Base-by-base conservation (phyloP, 2,113 vertebrate species). In the Acanthisitta chloris region DNA sequence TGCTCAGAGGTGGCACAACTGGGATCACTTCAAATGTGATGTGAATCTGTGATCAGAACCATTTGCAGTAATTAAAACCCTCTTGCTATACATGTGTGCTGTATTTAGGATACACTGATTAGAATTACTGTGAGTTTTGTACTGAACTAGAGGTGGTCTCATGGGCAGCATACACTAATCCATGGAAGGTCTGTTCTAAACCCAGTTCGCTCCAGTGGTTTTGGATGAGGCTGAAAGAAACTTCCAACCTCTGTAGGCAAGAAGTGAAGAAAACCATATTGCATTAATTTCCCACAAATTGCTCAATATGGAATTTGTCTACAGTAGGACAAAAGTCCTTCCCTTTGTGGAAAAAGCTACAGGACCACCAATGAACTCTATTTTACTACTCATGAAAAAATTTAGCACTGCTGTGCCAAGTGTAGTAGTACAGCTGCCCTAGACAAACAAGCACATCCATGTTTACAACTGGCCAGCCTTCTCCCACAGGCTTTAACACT, bases 211-310 rank as follows among this genome's bases (percentile, higher is more conserved):
- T 82, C n/a, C 26, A 62, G 23, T 67, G 55, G 45, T 62, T 94
- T 96, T 73, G 78, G 64, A 81, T 86, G 73, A 88, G 17, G 16
- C 40, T 88, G n/a, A 79, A 90, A 84, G 46, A 77, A 90, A 64
- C 36, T 43, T 90, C 73, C 29, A 80, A 4, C 12, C 38, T 87
- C 64, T 51, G 24, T 66, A 70, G 64, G 28, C 46, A 83, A 58
- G 62, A 90, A 80, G 21, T 26, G 13, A 88, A 77, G 55, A 93
- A 74, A 62, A 91, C 5, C 74, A 91, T 80, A 80, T 87, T 91
- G 81, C 28, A 91, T 87, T 91, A 88, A 95, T 92, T 96, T 94
- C 73, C 67, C 55, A 71, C n/a, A 71, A 81, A 83, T 88, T 92
- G 36, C n/a, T 93, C 86, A 88, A 45, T 81, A 48, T 71, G 59